Base-by-base conservation (phyloP, 1,140 invertebrate genomes). In the Anastrepha obliqua region DNA sequence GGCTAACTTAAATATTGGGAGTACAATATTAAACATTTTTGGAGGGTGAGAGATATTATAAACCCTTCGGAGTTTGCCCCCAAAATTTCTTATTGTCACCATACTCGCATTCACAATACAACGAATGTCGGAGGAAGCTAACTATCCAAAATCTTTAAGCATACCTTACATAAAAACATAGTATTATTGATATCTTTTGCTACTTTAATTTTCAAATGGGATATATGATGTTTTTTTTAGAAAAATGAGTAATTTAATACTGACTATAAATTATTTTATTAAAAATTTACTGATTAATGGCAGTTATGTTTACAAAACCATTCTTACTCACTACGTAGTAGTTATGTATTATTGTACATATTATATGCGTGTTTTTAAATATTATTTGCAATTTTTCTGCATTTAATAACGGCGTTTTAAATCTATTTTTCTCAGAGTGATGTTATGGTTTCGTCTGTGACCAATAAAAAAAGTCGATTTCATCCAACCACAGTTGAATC, bases 131-230 rank as follows among this genome's bases (percentile, higher is more conserved):
- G 39, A 67, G 29, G 11, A 67, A 62, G 29, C 17, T 4, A 62
- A 62, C 11, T 15, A 67, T 67, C 20, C 9, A 67, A 67, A 67
- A 39, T 67, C 65, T 67, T 42, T 29, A 42, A 39, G 39, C 65
- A 67, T 44, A 81, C 74, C 74, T 81, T 81, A 58, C 11, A 81
- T 29, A n/a, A 55, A 6, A 81, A 81, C 74, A 7, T 81, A 81
- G 74, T 81, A 81, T 81, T 81, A 81, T 81, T 67, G 8, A 74
- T 74, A 74, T 81, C 15, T 81, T 55, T 81, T 55, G 74, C 74
- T 81, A 81, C n/a, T 55, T 81, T 58, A 51, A 44, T 81, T 55
- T 81, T 58, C 74, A 55, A 20, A 29, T 55, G 17, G 3, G 9
- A 58, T 47, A 1, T 55, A 7, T 51, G 42, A 74, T 9, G 20